Conservation (phyloP, 2,797 vertebrate species). For the Girardinus metallicus region DNA sequence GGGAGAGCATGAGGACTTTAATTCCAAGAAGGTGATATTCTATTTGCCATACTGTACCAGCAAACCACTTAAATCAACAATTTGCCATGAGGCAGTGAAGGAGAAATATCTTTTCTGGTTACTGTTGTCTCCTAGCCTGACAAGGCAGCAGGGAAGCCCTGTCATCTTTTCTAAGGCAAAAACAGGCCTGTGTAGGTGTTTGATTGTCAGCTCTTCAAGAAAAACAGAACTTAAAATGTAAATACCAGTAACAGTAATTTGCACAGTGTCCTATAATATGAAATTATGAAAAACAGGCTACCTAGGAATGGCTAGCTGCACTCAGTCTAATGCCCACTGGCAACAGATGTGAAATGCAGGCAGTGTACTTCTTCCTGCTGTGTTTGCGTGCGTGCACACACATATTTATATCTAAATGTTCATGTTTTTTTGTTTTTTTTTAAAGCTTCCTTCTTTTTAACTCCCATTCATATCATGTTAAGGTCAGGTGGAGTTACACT, state of each 20-base stretch:
- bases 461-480: constrained; percentile 65
- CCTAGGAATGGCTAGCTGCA: constrained; percentile 2
- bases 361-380: constrained; percentile 6
- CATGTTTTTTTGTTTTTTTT: constrained; percentile 3
- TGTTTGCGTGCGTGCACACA: background rate
- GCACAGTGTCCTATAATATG: constrained; percentile 6
- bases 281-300: constrained; percentile 16
- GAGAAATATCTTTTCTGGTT: background rate
- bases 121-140: constrained; percentile 11
- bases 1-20: constrained; percentile 7
- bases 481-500: constrained; percentile 65
- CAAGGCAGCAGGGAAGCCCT: constrained; percentile 21
- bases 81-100: background rate
- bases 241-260: background rate
- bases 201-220: constrained; percentile 21
- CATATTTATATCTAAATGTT: constrained; percentile 18
- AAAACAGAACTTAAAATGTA: constrained; percentile 3
- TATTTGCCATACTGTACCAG: constrained; percentile 2
- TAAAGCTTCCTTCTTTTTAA: constrained; percentile 35
- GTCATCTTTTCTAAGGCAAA: constrained; percentile 14
- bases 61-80: background rate
- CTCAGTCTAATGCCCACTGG: constrained; percentile 15
- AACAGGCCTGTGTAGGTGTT: constrained; percentile 16
- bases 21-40: constrained; percentile 6
- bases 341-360: constrained; percentile 46